A percentile compares a stretch with the other conserved stretches of the same genome.
Evolutionary conservation across 1,140 invertebrate genomes (phyloP).

Genomic region (Neodiprion virginianus): DNA sequence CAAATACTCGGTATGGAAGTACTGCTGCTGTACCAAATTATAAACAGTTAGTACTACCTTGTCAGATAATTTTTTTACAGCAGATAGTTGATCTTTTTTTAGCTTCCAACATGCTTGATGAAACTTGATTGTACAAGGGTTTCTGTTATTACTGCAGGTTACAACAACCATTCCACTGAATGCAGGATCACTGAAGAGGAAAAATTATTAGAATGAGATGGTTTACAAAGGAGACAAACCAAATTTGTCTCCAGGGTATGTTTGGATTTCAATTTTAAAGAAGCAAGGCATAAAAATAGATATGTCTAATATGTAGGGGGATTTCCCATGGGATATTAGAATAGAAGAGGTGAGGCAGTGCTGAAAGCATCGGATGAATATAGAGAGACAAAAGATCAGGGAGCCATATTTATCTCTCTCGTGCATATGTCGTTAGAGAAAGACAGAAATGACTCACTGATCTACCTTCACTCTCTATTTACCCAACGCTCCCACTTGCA

Average conservation of each 20-base stretch:
- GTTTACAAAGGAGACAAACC: background rate
- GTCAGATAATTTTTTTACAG: conserved; percentile 30
- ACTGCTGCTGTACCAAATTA: background rate
- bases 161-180: conserved; percentile 45
- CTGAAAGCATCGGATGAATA: too few relatives aligned
- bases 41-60: conserved; percentile 28
- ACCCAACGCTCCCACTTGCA: too few relatives aligned
- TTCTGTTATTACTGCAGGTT: conserved; percentile 37
- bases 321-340: too few relatives aligned
- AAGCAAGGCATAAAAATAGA: conserved; percentile 5
- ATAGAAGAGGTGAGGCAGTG: too few relatives aligned
- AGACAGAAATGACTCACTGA: too few relatives aligned
- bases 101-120: conserved; percentile 43
- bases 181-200: conserved; percentile 39
- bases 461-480: too few relatives aligned
- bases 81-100: conserved; percentile 32
- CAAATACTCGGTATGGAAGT: background rate
- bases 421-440: too few relatives aligned
- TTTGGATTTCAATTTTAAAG: conserved; percentile 12
- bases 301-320: background rate
- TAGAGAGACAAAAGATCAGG: too few relatives aligned
- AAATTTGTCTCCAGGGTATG: background rate
- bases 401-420: too few relatives aligned
- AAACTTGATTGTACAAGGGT: conserved; percentile 38
- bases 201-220: background rate